Conservation (phyloP, 2,797 vertebrate genomes). For the Arrhamphus sclerolepis region DNA sequence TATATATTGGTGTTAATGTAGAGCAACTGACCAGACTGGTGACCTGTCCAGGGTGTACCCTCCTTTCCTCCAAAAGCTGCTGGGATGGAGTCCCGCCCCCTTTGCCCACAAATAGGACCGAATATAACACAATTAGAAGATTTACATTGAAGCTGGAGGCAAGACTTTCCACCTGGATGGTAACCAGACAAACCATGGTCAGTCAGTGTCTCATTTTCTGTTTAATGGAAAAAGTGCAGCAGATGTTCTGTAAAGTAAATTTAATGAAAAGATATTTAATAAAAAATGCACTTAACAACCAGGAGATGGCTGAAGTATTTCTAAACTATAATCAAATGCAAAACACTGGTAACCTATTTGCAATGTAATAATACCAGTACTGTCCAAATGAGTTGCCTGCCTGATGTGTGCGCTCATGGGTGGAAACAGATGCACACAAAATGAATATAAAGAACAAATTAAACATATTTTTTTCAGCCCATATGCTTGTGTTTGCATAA, state of each 20-base stretch:
- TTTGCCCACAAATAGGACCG: too few relatives aligned
- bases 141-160: too few relatives aligned
- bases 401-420: conserved; percentile 1
- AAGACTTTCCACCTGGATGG: too few relatives aligned
- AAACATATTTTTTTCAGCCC: not conserved
- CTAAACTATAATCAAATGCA: conserved; percentile 13
- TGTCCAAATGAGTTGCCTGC: conserved; percentile 17
- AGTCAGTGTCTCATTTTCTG: conserved; percentile 8
- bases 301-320: conserved; percentile 8
- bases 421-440: conserved; percentile 8
- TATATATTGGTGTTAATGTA: too few relatives aligned
- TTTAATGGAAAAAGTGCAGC: conserved; percentile 22
- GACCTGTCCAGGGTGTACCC: too few relatives aligned
- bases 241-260: conserved; percentile 12
- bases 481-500: not conserved
- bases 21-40: too few relatives aligned
- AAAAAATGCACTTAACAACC: conserved; percentile 19
- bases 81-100: too few relatives aligned
- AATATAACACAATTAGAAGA: too few relatives aligned
- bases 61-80: too few relatives aligned
- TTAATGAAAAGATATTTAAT: conserved; percentile 9
- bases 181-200: too few relatives aligned
- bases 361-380: conserved; percentile 2
- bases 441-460: conserved; percentile 3
- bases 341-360: conserved; percentile 12